These are phyloP conservation scores for Acronicta aceris DNA, from an alignment of 2,888 invertebrate genomes.

Conservation along the genomic window DNA sequence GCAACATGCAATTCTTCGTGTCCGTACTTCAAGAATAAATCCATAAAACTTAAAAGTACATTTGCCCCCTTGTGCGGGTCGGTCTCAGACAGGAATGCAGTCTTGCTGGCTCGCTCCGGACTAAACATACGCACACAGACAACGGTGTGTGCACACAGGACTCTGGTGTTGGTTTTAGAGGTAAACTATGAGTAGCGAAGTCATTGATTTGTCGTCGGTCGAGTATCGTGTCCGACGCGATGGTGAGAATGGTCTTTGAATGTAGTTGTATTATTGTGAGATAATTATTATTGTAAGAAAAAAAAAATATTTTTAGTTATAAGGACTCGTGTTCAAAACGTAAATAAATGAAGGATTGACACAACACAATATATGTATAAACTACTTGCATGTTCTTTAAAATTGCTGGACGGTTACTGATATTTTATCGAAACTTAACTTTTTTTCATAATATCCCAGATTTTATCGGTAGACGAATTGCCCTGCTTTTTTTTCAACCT, in stretches of 20 bases:
- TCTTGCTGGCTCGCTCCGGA: slow-evolving; percentile 65
- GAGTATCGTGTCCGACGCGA: background rate
- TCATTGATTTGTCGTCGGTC: slow-evolving; percentile 28
- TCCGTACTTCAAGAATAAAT: background rate
- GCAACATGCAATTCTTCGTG: too few relatives aligned
- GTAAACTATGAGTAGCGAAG: slow-evolving; percentile 35
- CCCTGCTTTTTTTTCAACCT: too few relatives aligned
- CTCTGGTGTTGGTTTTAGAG: slow-evolving; percentile 34
- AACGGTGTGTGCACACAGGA: slow-evolving; percentile 31
- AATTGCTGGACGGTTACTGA: too few relatives aligned
- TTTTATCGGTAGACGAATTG: too few relatives aligned
- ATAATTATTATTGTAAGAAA: too few relatives aligned
- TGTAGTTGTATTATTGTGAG: background rate
- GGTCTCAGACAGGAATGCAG: slow-evolving; percentile 72
- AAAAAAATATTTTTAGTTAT: too few relatives aligned
- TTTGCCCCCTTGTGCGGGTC: slow-evolving; percentile 21
- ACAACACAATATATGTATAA: too few relatives aligned
- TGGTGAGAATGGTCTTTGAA: background rate
- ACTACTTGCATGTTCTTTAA: too few relatives aligned
- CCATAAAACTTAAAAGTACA: slow-evolving; percentile 14
- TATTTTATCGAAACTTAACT: too few relatives aligned
- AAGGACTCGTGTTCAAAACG: too few relatives aligned
- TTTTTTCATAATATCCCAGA: too few relatives aligned
- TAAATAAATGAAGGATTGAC: too few relatives aligned
- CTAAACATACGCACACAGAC: slow-evolving; percentile 58